phyloP scores from a whole-genome alignment of 2,888 invertebrate genomes.

The Conops quadrifasciatus region DNA sequence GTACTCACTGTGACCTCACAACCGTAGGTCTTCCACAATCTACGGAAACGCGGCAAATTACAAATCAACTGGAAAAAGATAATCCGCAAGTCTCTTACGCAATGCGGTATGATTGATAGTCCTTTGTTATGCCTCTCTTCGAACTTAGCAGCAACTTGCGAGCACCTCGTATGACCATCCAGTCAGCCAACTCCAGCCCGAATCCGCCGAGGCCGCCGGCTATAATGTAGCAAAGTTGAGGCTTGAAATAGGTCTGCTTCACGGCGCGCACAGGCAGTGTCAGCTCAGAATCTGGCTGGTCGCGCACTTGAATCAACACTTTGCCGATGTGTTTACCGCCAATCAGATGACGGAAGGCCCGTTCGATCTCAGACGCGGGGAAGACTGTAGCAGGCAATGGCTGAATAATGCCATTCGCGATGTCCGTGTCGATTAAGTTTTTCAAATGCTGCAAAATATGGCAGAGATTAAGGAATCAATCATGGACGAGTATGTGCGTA shows the following conservation, averaged over 20 bases:
- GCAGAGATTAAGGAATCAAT: not conserved
- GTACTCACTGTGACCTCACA: slow-evolving; percentile 74
- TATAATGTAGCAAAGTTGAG: slow-evolving; percentile 68
- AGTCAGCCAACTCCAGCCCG: slow-evolving; percentile 87
- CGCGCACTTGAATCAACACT: slow-evolving; percentile 65
- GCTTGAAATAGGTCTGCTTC: slow-evolving; percentile 58
- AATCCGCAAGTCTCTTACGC: slow-evolving; percentile 64
- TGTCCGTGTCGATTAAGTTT: slow-evolving; percentile 70
- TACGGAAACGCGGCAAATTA: slow-evolving; percentile 47
- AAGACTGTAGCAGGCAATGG: slow-evolving; percentile 77
- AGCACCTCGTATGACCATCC: slow-evolving; percentile 85
- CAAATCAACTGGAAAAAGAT: not conserved
- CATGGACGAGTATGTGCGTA: not conserved
- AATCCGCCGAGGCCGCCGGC: slow-evolving; percentile 91
- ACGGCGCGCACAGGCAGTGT: slow-evolving; percentile 57
- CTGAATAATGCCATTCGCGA: slow-evolving; percentile 73
- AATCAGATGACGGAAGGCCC: slow-evolving; percentile 74
- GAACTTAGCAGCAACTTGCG: slow-evolving; percentile 82
- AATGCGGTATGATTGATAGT: slow-evolving; percentile 82
- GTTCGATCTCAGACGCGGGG: slow-evolving; percentile 72
- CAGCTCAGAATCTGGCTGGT: slow-evolving; percentile 47
- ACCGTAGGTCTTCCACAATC: slow-evolving; percentile 75
- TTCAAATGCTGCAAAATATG: slow-evolving; percentile 63
- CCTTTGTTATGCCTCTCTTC: slow-evolving; percentile 79
- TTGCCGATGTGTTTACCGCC: slow-evolving; percentile 86